phyloP scores from a whole-genome alignment of 2,888 invertebrate species.

The Cephus nigrinus region DNA sequence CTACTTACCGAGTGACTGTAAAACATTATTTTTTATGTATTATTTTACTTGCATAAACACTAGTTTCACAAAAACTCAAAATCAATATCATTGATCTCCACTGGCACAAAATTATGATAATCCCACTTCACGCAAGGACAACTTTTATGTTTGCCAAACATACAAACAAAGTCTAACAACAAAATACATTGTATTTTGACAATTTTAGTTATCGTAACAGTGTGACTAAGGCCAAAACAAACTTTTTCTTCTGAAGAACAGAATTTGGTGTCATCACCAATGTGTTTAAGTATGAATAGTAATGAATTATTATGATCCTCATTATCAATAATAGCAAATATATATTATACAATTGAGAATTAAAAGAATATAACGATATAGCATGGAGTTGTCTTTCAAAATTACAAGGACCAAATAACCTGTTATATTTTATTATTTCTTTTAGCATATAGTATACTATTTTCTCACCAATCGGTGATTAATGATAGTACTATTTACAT shows the following conservation, averaged over 20 bases:
- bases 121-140: neutral
- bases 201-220: neutral
- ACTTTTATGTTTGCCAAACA: neutral
- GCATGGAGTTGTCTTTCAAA: neutral
- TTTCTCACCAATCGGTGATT: neutral
- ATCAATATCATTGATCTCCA: slow-evolving; percentile 9
- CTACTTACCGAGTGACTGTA: slow-evolving; percentile 38
- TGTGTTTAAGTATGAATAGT: neutral
- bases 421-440: neutral
- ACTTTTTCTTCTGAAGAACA: neutral
- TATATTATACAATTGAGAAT: neutral
- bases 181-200: neutral
- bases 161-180: neutral
- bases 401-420: neutral
- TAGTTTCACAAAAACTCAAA: slow-evolving; percentile 19
- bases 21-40: slow-evolving; percentile 22
- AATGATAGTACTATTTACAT: neutral
- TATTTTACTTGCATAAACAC: slow-evolving; percentile 23
- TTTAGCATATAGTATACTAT: neutral
- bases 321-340: neutral
- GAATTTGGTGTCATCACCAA: neutral
- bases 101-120: slow-evolving; percentile 5
- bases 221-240: neutral
- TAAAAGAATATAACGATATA: neutral
- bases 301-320: neutral